These are phyloP conservation scores for Episyrphus balteatus DNA, from an alignment of 1,140 invertebrate genomes.

Conservation along the genomic window DNA sequence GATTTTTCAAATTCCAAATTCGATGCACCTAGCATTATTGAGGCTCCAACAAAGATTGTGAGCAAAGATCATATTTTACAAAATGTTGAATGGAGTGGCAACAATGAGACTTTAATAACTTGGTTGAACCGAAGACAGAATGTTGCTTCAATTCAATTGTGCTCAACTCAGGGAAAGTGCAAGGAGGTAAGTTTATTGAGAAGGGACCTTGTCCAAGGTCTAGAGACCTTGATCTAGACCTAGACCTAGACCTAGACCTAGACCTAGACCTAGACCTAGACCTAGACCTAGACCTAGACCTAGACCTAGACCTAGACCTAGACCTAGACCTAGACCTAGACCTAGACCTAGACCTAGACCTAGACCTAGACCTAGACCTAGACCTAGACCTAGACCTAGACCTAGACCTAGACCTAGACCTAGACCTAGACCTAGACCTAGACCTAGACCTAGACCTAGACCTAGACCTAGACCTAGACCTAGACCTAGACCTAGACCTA, in stretches of 20 bases:
- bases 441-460: background rate
- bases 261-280: background rate
- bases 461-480: background rate
- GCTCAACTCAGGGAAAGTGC: constrained; percentile 16
- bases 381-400: background rate
- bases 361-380: background rate
- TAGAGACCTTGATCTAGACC: background rate
- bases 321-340: background rate
- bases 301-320: background rate
- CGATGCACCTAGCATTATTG: constrained; percentile 18
- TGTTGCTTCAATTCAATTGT: constrained; percentile 35
- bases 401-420: background rate
- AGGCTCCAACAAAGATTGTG: constrained; percentile 39
- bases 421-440: background rate
- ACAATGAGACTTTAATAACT: constrained; percentile 54
- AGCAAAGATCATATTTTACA: constrained; percentile 42
- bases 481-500: background rate
- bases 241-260: background rate
- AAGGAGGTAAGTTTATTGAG: constrained; percentile 8
- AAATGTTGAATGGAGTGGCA: constrained; percentile 66
- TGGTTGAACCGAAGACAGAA: constrained; percentile 87
- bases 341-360: background rate
- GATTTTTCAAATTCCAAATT: constrained; percentile 41
- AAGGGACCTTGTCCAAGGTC: background rate
- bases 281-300: background rate